Evolutionary conservation across 2,888 invertebrate species (phyloP).

Genomic region (Mayetiola destructor): DNA sequence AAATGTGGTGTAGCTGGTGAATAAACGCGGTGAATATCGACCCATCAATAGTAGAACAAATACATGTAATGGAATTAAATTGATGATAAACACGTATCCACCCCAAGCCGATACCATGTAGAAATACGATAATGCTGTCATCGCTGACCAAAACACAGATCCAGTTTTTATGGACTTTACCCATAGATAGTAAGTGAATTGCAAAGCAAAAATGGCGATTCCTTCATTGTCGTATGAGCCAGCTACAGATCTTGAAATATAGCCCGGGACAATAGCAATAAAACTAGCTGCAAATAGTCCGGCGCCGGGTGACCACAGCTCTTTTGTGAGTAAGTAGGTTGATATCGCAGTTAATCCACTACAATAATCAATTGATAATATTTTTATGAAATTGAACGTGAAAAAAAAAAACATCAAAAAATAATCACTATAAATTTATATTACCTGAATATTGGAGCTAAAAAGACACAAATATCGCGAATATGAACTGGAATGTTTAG

Average conservation of each 20-base stretch:
- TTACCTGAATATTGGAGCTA: constrained; percentile 92
- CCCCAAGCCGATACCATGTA: constrained; percentile 99
- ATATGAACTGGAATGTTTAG: constrained; percentile 96
- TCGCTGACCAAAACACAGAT: constrained; percentile 89
- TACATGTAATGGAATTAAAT: constrained; percentile 95
- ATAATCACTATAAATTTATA: constrained; percentile 16
- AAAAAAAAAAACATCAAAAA: too few relatives aligned
- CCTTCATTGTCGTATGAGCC: constrained; percentile 99
- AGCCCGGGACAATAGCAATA: constrained; percentile 97
- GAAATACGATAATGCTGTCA: constrained; percentile 92
- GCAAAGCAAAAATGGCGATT: constrained; percentile 97
- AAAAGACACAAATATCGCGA: constrained; percentile 94
- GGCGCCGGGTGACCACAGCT: constrained; percentile 91
- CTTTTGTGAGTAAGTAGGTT: constrained; percentile 93
- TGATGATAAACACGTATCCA: constrained; percentile 98
- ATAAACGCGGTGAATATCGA: constrained; percentile 77
- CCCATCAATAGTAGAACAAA: constrained; percentile 91
- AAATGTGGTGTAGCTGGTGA: constrained; percentile 93
- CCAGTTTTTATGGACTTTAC: constrained; percentile 96
- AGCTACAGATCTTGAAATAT: constrained; percentile 96
- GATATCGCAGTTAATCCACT: constrained; percentile 97
- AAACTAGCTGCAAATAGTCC: constrained; percentile 98
- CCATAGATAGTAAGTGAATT: constrained; percentile 97
- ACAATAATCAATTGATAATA: too few relatives aligned
- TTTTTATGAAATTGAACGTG: too few relatives aligned